Conservation (phyloP, 2,797 vertebrate genomes). For the Enteromius paludinosus region DNA sequence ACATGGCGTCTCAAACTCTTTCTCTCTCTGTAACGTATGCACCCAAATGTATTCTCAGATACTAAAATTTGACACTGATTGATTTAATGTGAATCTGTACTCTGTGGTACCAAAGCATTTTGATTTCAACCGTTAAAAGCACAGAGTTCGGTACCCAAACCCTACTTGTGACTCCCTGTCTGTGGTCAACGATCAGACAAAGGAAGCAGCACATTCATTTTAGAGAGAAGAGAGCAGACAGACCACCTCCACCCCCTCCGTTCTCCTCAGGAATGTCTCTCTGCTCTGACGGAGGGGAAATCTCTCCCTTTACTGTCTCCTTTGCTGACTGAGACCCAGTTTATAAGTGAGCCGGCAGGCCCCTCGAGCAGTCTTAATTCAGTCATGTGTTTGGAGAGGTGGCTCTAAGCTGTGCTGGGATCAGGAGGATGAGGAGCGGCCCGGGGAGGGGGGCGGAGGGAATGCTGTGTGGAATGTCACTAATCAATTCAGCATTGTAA, state of each 20-base stretch:
- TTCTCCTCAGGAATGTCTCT: neutral
- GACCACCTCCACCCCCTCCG: conserved; percentile 20
- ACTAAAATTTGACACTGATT: neutral
- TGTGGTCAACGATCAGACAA: conserved; percentile 66
- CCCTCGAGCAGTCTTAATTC: conserved; percentile 26
- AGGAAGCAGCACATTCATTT: conserved; percentile 70
- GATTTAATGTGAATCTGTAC: neutral
- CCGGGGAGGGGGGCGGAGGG: neutral
- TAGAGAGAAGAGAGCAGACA: conserved; percentile 58
- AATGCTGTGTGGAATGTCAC: conserved; percentile 69
- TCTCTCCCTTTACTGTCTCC: conserved; percentile 17
- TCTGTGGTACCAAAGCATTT: neutral
- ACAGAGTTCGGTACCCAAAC: neutral
- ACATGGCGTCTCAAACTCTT: neutral
- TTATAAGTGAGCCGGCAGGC: conserved; percentile 15
- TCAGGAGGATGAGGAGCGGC: conserved; percentile 4
- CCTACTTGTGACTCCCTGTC: conserved; percentile 43
- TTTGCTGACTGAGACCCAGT: conserved; percentile 9
- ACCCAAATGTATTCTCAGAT: neutral
- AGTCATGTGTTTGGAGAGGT: conserved; percentile 37
- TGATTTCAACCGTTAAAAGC: neutral
- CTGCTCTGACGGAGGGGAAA: conserved; percentile 16
- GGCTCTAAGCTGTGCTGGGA: conserved; percentile 32
- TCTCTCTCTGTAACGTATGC: neutral
- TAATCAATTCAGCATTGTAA: conserved; percentile 80